Evolutionary conservation across 1,140 invertebrate species (phyloP).

Genomic region (Chrysoperla carnea): DNA sequence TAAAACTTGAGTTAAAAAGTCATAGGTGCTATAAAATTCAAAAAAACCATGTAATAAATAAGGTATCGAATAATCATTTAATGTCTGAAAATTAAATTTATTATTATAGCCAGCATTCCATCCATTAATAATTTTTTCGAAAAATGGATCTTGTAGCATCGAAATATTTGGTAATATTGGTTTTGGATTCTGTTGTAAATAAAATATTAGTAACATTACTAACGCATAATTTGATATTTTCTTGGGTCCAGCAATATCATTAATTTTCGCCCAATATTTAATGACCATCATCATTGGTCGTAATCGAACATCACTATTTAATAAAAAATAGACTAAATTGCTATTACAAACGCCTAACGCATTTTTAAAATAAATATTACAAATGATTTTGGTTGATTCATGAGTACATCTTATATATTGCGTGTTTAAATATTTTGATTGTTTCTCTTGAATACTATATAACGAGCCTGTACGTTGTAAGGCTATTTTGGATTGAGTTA

Average conservation of each 20-base stretch:
- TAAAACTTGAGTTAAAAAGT: slow-evolving; percentile 28
- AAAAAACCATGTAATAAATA: slow-evolving; percentile 38
- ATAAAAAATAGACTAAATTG: slow-evolving; percentile 34
- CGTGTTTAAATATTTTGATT: slow-evolving; percentile 35
- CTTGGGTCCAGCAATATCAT: slow-evolving; percentile 28
- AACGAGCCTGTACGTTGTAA: too few species aligned
- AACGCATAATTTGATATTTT: slow-evolving; percentile 40
- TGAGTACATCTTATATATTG: slow-evolving; percentile 53
- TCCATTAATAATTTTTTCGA: slow-evolving; percentile 17
- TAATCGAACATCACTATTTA: slow-evolving; percentile 33
- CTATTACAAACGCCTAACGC: slow-evolving; percentile 42
- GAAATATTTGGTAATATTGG: slow-evolving; percentile 23
- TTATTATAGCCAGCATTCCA: slow-evolving; percentile 30
- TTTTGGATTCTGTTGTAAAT: slow-evolving; percentile 33
- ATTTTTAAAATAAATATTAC: slow-evolving; percentile 52
- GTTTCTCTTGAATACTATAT: too few species aligned
- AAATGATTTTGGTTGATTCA: slow-evolving; percentile 30
- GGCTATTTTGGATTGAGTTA: too few species aligned
- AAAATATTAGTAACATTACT: slow-evolving; percentile 40
- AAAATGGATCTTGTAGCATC: slow-evolving; percentile 16
- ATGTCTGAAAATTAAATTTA: slow-evolving; percentile 3
- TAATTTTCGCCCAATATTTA: slow-evolving; percentile 46
- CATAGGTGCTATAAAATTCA: slow-evolving; percentile 30
- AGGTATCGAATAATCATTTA: slow-evolving; percentile 4
- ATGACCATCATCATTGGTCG: slow-evolving; percentile 37